A percentile compares a stretch with the other conserved stretches of the same genome.
Evolutionary conservation across 2,797 vertebrate species (phyloP).

Genomic region (Chrysocyon brachyurus): DNA sequence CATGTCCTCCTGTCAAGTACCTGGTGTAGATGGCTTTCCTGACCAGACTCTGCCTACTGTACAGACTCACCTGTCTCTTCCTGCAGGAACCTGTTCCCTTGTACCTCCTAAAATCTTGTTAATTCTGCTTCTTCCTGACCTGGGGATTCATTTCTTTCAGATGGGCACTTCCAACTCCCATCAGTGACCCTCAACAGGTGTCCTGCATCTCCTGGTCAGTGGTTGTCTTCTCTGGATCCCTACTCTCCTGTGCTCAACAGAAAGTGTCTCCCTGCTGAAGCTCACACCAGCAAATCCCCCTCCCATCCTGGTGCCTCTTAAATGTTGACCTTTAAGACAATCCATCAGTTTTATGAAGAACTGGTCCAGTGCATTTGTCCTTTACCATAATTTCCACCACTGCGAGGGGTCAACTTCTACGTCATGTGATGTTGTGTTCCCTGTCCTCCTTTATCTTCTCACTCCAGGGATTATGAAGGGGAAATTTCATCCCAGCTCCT

Average conservation of each 20-base stretch:
- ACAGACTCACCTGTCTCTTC: no score
- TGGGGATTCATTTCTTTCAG: background rate
- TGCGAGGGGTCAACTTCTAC: accelerated
- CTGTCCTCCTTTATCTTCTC: no score
- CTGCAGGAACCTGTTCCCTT: background rate
- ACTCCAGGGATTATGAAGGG: background rate
- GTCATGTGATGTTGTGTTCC: accelerated
- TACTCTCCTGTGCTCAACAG: background rate
- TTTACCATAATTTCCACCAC: accelerated
- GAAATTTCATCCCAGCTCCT: no score
- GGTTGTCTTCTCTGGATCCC: background rate
- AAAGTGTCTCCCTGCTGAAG: background rate
- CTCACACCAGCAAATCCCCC: background rate
- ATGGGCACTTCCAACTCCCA: background rate
- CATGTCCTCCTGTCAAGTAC: background rate
- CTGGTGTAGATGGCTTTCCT: no score
- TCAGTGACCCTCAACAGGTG: background rate
- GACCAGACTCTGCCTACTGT: background rate
- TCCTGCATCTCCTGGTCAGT: background rate
- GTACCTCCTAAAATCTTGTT: background rate
- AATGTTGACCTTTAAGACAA: background rate
- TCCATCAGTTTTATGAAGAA: accelerated
- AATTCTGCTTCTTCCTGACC: background rate
- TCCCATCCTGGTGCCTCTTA: no score
- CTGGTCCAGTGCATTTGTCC: background rate